Percentiles rank a stretch among this genome's conserved stretches.
Conservation (phyloP, 2,888 invertebrate species). For the Julus scanicus region DNA sequence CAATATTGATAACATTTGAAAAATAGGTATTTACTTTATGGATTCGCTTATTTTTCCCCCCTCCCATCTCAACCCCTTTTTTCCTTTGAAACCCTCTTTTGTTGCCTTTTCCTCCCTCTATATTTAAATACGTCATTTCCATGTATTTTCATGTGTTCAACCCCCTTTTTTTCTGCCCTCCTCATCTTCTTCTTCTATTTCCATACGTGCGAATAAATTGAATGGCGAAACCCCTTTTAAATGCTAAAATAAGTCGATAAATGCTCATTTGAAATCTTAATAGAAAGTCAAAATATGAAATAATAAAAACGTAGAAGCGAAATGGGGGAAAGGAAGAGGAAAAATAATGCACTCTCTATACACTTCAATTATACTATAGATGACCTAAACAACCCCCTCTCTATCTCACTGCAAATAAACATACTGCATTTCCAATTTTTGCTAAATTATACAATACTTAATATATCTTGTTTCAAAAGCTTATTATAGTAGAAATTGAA, state of each 20-base stretch:
- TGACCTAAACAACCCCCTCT: no score
- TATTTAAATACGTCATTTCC: constrained; percentile 27
- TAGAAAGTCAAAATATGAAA: constrained; percentile 26
- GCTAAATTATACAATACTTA: no score
- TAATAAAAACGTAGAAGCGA: constrained; percentile 22
- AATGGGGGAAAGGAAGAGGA: not conserved
- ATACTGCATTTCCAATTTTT: no score
- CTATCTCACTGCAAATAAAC: no score
- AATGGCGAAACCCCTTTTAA: constrained; percentile 16
- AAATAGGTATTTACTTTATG: constrained; percentile 63
- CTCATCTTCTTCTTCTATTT: not conserved
- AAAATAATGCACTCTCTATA: no score
- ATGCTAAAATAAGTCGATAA: constrained; percentile 20
- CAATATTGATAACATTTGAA: constrained; percentile 64
- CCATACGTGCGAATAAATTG: not conserved
- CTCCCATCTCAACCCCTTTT: not conserved
- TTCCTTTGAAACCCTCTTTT: constrained; percentile 17
- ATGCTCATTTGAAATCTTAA: constrained; percentile 33
- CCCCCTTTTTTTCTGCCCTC: no score
- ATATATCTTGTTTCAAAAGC: no score
- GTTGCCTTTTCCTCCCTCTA: not conserved
- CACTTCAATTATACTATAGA: no score
- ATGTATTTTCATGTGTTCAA: not conserved
- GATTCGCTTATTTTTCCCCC: constrained; percentile 37
- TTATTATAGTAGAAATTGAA: no score